These are phyloP conservation scores for Oceanites oceanicus DNA, from an alignment of 2,113 vertebrate genomes.

Conservation along the genomic window DNA sequence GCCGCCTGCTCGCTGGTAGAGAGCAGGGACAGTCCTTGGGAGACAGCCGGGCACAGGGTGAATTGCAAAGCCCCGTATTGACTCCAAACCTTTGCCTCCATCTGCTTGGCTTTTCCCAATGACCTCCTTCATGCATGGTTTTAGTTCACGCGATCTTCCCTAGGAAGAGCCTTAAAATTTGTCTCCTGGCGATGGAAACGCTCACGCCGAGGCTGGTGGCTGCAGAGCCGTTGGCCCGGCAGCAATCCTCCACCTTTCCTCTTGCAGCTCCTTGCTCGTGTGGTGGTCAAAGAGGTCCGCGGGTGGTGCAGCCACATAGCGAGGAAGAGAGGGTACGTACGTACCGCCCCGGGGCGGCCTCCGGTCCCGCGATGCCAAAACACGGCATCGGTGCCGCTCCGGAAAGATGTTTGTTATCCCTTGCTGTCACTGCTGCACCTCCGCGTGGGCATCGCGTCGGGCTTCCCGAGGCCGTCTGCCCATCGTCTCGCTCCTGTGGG, in stretches of 20 bases:
- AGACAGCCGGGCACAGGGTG: background rate
- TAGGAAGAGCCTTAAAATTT: background rate
- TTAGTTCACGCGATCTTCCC: accelerated
- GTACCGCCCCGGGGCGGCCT: accelerated
- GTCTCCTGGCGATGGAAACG: accelerated
- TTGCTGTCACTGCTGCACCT: background rate
- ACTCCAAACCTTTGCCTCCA: background rate
- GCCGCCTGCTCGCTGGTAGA: accelerated
- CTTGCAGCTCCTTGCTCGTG: conserved; percentile 83
- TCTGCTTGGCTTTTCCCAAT: background rate
- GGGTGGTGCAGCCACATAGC: conserved; percentile 76
- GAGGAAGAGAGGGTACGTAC: conserved; percentile 77
- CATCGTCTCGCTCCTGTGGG: accelerated
- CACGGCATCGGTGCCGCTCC: accelerated
- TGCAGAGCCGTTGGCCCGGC: accelerated
- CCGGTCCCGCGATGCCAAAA: accelerated
- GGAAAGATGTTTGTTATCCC: background rate
- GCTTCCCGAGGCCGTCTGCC: accelerated
- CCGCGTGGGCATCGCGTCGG: accelerated
- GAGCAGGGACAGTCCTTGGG: background rate
- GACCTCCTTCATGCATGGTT: accelerated
- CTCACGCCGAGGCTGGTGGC: background rate
- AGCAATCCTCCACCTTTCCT: background rate
- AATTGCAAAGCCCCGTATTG: background rate
- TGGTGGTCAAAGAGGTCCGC: conserved; percentile 88